These are phyloP conservation scores for Zelostemma sp. DNA, from an alignment of 1,140 invertebrate genomes.

Conservation along the genomic window DNA sequence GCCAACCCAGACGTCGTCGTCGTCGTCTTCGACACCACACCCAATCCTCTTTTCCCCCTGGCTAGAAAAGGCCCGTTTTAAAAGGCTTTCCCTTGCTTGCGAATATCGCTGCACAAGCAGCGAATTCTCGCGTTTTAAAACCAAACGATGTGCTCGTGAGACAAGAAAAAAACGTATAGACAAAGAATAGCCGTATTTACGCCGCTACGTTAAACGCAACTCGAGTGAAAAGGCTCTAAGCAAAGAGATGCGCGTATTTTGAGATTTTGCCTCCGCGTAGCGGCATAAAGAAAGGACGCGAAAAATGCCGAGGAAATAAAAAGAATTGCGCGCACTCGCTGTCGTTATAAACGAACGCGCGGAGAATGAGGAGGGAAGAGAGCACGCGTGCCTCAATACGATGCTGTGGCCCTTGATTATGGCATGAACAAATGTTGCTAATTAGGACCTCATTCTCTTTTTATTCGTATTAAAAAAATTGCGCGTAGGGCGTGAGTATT, in stretches of 20 bases:
- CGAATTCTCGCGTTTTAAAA: slow-evolving; percentile 9
- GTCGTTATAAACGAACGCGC: background rate
- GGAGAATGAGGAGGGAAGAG: background rate
- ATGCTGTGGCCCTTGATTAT: background rate
- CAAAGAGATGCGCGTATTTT: background rate
- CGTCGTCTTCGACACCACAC: slow-evolving; percentile 41
- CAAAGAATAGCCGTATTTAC: slow-evolving; percentile 16
- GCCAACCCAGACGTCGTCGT: slow-evolving; percentile 26
- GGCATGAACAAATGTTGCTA: slow-evolving; percentile 5
- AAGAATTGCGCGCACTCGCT: slow-evolving; percentile 2
- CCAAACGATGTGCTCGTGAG: slow-evolving; percentile 9
- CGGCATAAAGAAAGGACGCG: slow-evolving; percentile 5
- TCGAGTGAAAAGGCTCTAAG: background rate
- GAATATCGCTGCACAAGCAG: background rate
- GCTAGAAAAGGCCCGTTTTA: background rate
- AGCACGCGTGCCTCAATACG: background rate
- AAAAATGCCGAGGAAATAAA: slow-evolving; percentile 11
- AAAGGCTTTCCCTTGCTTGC: background rate
- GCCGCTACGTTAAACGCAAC: slow-evolving; percentile 6
- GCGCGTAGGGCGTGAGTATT: background rate
- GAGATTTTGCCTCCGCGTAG: slow-evolving; percentile 1
- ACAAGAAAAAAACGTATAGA: slow-evolving; percentile 2
- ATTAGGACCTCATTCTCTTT: slow-evolving; percentile 2
- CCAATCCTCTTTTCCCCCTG: slow-evolving; percentile 33
- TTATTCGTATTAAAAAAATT: background rate